These are phyloP conservation scores for Drosophila demipolita DNA, from an alignment of 2,888 invertebrate species.

Conservation along the genomic window DNA sequence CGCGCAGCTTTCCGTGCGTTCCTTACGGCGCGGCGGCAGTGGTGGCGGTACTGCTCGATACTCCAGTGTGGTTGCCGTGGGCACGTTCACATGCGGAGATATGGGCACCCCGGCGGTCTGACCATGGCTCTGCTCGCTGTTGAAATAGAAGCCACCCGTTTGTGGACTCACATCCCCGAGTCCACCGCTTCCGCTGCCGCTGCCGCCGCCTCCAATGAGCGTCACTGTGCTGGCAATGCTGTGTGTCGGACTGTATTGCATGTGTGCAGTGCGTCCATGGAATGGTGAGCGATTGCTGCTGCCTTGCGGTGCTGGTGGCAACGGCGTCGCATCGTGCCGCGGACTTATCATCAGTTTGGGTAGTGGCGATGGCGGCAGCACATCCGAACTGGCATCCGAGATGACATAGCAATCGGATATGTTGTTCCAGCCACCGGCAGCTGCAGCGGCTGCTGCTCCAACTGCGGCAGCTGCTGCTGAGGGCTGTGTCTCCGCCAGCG, in stretches of 20 bases:
- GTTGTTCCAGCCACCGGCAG: slow-evolving; percentile 35
- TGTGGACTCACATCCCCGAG: slow-evolving; percentile 71
- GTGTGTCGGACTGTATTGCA: slow-evolving; percentile 77
- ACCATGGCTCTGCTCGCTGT: slow-evolving; percentile 52
- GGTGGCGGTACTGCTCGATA: slow-evolving; percentile 84
- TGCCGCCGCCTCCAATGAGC: slow-evolving; percentile 44
- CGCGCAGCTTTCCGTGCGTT: slow-evolving; percentile 82
- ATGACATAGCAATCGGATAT: slow-evolving; percentile 40
- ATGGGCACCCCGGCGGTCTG: slow-evolving; percentile 79
- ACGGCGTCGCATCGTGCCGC: slow-evolving; percentile 73
- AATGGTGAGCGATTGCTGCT: slow-evolving; percentile 83
- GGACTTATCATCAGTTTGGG: slow-evolving; percentile 82
- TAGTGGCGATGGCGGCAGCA: slow-evolving; percentile 75
- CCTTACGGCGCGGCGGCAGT: slow-evolving; percentile 83
- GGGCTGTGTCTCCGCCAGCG: slow-evolving; percentile 51
- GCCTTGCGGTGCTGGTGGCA: slow-evolving; percentile 65
- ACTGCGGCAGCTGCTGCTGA: slow-evolving; percentile 15
- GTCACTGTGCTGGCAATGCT: slow-evolving; percentile 72
- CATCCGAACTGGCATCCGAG: slow-evolving; percentile 46
- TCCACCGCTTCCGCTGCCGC: slow-evolving; percentile 22
- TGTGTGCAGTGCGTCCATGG: slow-evolving; percentile 64
- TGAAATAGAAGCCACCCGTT: slow-evolving; percentile 66
- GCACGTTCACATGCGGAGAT: slow-evolving; percentile 85
- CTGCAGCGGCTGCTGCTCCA: slow-evolving; percentile 6
- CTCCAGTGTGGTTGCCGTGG: slow-evolving; percentile 77